phyloP scores from a whole-genome alignment of 2,797 vertebrate species.

The Pagetopsis macropterus region DNA sequence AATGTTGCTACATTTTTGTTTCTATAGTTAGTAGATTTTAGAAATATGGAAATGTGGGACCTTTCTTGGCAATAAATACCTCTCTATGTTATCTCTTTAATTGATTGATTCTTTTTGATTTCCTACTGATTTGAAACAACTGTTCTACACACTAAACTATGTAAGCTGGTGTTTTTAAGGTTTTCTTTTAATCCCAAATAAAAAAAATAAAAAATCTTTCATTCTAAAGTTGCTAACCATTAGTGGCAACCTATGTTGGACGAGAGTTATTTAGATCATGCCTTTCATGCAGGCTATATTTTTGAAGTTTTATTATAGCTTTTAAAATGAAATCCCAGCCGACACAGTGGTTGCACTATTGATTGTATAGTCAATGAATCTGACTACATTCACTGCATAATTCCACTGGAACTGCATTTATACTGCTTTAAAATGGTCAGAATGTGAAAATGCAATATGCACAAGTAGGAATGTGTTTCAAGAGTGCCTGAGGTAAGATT shows the following conservation, averaged over 20 bases:
- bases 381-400: conserved; percentile 1
- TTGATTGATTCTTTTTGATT: background rate
- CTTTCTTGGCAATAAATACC: background rate
- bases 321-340: conserved; percentile 5
- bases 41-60: background rate
- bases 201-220: background rate
- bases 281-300: background rate
- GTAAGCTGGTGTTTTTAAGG: background rate
- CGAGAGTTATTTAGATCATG: background rate
- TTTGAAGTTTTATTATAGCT: conserved; percentile 23
- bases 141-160: background rate
- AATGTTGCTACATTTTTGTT: background rate
- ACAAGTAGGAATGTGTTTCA: conserved; percentile 37
- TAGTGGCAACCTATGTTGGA: conserved; percentile 3
- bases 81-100: background rate
- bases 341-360: background rate
- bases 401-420: conserved; percentile 16
- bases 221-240: background rate
- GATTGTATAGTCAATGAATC: conserved; percentile 10
- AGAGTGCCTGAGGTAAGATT: conserved; percentile 45
- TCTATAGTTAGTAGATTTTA: background rate
- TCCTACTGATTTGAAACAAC: conserved; percentile 4
- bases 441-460: conserved; percentile 33
- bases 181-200: background rate
- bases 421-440: conserved; percentile 22